A percentile compares a stretch with the other conserved stretches of the same genome.
These are phyloP conservation scores for Drosophila mettleri DNA, from an alignment of 2,888 invertebrate genomes.

Conservation along the genomic window DNA sequence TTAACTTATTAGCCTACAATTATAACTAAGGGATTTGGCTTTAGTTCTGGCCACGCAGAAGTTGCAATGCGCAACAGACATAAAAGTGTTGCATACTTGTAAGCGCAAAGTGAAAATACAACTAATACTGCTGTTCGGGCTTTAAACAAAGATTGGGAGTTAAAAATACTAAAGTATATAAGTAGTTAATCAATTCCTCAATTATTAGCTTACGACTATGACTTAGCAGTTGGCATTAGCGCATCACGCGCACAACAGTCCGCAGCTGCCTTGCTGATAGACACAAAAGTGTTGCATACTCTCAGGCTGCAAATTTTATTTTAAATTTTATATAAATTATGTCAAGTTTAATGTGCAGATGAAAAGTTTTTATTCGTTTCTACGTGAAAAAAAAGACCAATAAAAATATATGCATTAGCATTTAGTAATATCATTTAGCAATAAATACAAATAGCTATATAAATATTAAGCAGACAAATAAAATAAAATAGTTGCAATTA, in stretches of 20 bases:
- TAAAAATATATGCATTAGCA: conserved; percentile 40
- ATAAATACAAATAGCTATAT: conserved; percentile 53
- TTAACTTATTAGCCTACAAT: too few relatives aligned
- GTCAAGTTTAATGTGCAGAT: conserved; percentile 3
- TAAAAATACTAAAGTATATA: not conserved
- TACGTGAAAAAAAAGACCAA: conserved; percentile 21
- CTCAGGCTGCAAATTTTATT: not conserved
- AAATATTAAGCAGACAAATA: conserved; percentile 40
- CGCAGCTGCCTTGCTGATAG: not conserved
- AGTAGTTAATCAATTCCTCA: accelerated
- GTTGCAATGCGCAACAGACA: too few relatives aligned
- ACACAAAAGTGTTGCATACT: not conserved
- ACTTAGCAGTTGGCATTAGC: not conserved
- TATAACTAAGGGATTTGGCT: too few relatives aligned
- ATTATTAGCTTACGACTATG: not conserved
- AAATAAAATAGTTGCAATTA: conserved; percentile 16
- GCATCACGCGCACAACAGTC: not conserved
- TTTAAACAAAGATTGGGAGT: not conserved
- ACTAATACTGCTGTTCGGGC: not conserved
- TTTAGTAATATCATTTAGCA: conserved; percentile 55
- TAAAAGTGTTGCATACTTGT: not conserved
- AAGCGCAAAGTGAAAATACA: not conserved
- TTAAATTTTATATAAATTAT: too few relatives aligned
- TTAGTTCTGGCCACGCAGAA: too few relatives aligned
- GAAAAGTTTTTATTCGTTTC: conserved; percentile 29